Percentiles rank a stretch among this genome's conserved stretches.
These are phyloP conservation scores for Blastobasis lacticolella DNA, from an alignment of 2,888 invertebrate genomes.

Conservation along the genomic window DNA sequence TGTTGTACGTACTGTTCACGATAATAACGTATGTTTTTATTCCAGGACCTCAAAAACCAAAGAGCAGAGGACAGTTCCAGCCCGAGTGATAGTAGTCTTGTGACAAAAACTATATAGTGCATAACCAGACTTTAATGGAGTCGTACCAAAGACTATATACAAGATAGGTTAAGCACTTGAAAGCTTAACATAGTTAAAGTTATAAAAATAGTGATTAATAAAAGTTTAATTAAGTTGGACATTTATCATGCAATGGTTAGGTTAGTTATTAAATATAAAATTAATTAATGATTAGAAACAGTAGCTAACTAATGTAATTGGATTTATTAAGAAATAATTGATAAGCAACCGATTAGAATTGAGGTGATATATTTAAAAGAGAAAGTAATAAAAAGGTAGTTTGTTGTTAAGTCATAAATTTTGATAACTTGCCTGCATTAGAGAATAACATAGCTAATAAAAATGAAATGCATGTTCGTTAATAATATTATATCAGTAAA, in stretches of 20 bases:
- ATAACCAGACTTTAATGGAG: slow-evolving; percentile 62
- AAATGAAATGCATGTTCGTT: no score
- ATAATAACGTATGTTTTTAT: slow-evolving; percentile 11
- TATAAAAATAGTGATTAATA: background rate
- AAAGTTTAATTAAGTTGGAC: background rate
- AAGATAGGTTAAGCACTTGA: slow-evolving; percentile 10
- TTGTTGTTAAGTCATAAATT: no score
- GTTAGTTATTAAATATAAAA: background rate
- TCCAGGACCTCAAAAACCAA: slow-evolving; percentile 58
- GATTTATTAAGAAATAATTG: no score
- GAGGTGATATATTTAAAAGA: no score
- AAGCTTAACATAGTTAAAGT: background rate
- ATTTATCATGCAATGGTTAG: background rate
- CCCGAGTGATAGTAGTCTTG: slow-evolving; percentile 64
- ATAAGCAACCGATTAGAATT: no score
- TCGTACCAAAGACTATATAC: slow-evolving; percentile 29
- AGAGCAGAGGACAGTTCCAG: slow-evolving; percentile 57
- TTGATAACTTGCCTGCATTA: no score
- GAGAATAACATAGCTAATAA: no score
- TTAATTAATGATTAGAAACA: no score
- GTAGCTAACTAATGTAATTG: no score
- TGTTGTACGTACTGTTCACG: no score
- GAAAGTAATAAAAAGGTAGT: no score
- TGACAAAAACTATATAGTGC: slow-evolving; percentile 71
- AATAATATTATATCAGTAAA: no score